Conservation (phyloP, 2,888 invertebrate genomes). For the Exocentrus adspersus region DNA sequence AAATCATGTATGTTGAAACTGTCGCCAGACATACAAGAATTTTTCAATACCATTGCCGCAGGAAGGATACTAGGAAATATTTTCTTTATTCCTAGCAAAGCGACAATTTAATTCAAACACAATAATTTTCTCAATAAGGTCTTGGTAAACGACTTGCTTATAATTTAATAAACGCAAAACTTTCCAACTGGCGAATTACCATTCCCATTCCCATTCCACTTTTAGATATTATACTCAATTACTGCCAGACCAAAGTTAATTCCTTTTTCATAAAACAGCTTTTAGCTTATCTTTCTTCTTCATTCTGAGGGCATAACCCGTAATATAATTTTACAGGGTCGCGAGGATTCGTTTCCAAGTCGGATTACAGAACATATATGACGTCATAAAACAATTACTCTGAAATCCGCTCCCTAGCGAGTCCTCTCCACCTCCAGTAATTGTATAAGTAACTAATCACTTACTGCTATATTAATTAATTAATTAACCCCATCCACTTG, state of each 20-base stretch:
- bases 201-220: conserved; percentile 7
- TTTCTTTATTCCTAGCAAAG: too few species aligned
- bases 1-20: too few species aligned
- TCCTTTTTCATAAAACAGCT: conserved; percentile 44
- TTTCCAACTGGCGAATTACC: conserved; percentile 7
- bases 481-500: not conserved
- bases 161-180: conserved; percentile 11
- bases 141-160: too few species aligned
- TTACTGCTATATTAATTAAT: not conserved
- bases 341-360: not conserved
- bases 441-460: not conserved
- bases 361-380: too few species aligned
- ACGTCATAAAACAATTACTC: too few species aligned
- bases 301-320: conserved; percentile 47
- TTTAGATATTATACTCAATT: conserved; percentile 28
- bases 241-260: conserved; percentile 33
- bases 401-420: not conserved
- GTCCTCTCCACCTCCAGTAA: not conserved
- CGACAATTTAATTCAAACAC: too few species aligned
- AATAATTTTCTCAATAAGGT: too few species aligned
- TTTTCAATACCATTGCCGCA: too few species aligned
- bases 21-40: too few species aligned
- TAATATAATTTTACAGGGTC: conserved; percentile 40
- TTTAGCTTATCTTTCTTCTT: conserved; percentile 50
- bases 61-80: too few species aligned